Conservation (phyloP, 2,888 invertebrate genomes). For the Mesoligia furuncula region DNA sequence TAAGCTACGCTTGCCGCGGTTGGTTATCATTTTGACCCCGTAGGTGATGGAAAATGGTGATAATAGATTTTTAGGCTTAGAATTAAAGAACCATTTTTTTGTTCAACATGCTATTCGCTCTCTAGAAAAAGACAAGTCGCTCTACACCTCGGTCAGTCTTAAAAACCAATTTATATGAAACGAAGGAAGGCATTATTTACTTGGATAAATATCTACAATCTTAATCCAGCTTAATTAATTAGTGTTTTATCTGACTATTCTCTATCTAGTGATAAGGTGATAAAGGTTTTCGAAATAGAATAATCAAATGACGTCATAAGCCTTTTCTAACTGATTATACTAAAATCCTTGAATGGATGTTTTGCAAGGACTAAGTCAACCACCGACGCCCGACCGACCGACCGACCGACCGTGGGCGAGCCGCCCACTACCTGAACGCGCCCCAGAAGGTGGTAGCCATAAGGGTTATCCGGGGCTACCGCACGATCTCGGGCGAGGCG, state of each 20-base stretch:
- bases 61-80: background rate
- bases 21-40: no score
- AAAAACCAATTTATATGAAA: background rate
- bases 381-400: no score
- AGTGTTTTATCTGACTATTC: slow-evolving; percentile 4
- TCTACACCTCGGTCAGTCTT: background rate
- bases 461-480: no score
- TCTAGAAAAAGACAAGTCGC: background rate
- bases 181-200: slow-evolving; percentile 19
- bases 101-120: background rate
- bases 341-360: slow-evolving; percentile 2
- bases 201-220: background rate
- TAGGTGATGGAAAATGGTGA: no score
- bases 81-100: no score
- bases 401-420: no score
- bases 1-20: no score
- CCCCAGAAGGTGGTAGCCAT: no score
- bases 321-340: slow-evolving; percentile 10
- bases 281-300: slow-evolving; percentile 27
- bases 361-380: background rate
- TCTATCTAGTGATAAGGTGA: slow-evolving; percentile 27
- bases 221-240: slow-evolving; percentile 34
- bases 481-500: no score
- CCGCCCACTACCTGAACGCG: no score
- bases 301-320: slow-evolving; percentile 38